Conservation (phyloP, 1,140 invertebrate species). For the Hyles vespertilio region DNA sequence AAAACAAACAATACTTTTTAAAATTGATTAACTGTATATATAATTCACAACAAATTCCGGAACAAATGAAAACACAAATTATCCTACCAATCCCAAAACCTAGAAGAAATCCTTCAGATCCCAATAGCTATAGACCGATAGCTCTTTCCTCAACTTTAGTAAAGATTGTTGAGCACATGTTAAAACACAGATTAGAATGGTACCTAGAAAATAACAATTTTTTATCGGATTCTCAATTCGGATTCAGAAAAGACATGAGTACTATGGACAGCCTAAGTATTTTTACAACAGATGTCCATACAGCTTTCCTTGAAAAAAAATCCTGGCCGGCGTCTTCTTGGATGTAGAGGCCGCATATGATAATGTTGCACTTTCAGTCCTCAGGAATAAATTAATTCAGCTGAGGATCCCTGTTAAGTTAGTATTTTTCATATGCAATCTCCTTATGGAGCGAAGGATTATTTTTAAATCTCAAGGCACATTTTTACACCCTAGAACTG, state of each 20-base stretch:
- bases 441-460: conserved; percentile 7
- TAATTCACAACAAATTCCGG: not conserved
- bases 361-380: conserved; percentile 17
- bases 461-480: no score
- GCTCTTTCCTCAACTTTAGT: conserved; percentile 10
- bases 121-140: conserved; percentile 6
- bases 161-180: conserved; percentile 16
- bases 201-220: conserved; percentile 18
- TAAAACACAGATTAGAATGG: conserved; percentile 21
- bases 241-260: conserved; percentile 14
- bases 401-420: no score
- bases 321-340: conserved; percentile 18
- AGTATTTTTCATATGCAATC: conserved; percentile 12
- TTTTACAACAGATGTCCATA: conserved; percentile 21
- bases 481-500: no score
- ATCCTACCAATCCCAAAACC: conserved; percentile 15
- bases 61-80: not conserved
- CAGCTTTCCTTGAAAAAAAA: conserved; percentile 14
- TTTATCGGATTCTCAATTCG: conserved; percentile 21
- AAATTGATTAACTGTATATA: conserved; percentile 20
- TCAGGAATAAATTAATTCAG: no score
- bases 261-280: conserved; percentile 20
- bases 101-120: conserved; percentile 1
- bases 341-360: conserved; percentile 26
- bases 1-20: conserved; percentile 11